Conservation (phyloP, 2,797 vertebrate species). For the Alouatta caraya region DNA sequence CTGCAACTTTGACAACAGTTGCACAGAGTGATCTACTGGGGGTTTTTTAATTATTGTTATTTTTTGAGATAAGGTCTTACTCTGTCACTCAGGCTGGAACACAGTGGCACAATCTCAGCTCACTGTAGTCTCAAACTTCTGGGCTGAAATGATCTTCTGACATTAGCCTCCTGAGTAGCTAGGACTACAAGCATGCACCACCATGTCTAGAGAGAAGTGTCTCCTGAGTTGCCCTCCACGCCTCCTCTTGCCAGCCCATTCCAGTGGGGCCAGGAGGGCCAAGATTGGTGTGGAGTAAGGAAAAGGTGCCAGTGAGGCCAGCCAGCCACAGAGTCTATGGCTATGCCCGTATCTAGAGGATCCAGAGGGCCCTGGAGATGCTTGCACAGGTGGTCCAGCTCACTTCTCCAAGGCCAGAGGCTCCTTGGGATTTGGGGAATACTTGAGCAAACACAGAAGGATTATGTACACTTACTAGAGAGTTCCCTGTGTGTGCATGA, state of each 20-base stretch:
- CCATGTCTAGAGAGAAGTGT: not conserved
- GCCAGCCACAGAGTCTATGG: not conserved
- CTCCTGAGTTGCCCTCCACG: not conserved
- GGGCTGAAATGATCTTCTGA: too few relatives aligned
- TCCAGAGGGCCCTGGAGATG: not conserved
- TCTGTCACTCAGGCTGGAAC: too few relatives aligned
- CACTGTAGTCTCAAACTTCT: too few relatives aligned
- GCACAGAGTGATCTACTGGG: too few relatives aligned
- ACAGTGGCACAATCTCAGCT: too few relatives aligned
- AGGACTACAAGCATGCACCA: too few relatives aligned
- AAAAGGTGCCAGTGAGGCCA: too few relatives aligned
- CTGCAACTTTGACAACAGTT: fast-evolving
- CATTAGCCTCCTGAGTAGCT: too few relatives aligned
- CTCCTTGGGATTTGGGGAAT: not conserved
- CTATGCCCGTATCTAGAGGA: not conserved
- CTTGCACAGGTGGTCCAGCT: fast-evolving
- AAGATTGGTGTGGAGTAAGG: not conserved
- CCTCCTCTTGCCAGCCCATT: not conserved
- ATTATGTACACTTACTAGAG: fast-evolving
- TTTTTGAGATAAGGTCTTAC: too few relatives aligned
- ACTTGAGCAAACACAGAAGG: not conserved
- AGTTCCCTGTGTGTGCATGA: not conserved
- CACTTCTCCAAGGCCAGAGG: not conserved
- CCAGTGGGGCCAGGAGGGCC: not conserved
- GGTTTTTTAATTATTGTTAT: too few relatives aligned